Percentiles rank a stretch among this genome's conserved stretches.
phyloP scores from a whole-genome alignment of 2,113 vertebrate species.

The Redunca redunca region DNA sequence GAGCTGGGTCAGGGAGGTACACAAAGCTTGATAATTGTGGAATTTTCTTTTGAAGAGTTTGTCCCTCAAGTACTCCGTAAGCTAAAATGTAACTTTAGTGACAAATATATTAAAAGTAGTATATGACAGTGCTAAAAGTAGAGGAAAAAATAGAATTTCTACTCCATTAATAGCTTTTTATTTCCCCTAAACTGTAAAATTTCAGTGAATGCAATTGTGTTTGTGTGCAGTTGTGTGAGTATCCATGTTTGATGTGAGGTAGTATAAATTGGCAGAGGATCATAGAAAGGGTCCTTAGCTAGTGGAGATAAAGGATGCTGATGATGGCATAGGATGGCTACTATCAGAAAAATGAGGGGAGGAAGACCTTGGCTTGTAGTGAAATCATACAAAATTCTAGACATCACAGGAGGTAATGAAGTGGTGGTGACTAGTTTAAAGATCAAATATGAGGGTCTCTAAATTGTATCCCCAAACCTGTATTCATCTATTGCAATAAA shows the following conservation, averaged over 20 bases:
- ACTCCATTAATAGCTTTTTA: neutral
- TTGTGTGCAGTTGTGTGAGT: neutral
- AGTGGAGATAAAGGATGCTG: neutral
- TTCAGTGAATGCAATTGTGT: neutral
- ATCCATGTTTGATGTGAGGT: neutral
- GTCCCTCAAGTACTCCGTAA: neutral
- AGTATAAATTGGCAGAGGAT: neutral
- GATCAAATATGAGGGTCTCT: neutral
- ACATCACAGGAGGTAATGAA: neutral
- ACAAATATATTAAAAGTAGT: neutral
- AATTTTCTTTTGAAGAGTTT: constrained; percentile 10
- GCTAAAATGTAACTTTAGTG: neutral
- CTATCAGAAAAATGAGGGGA: neutral
- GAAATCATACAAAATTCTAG: neutral
- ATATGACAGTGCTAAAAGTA: neutral
- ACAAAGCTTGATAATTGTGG: neutral
- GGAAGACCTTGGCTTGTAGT: neutral
- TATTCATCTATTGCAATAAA: neutral
- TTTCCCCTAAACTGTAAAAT: neutral
- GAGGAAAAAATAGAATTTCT: neutral
- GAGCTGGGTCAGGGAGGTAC: neutral
- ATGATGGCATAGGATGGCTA: neutral
- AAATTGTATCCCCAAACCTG: neutral
- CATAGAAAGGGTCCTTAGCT: neutral
- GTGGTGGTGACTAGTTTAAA: neutral